These are phyloP conservation scores for Chironex yamaguchii DNA, from an alignment of 30 jellyfish, hydroid and myxozoan genomes.

Conservation along the genomic window DNA sequence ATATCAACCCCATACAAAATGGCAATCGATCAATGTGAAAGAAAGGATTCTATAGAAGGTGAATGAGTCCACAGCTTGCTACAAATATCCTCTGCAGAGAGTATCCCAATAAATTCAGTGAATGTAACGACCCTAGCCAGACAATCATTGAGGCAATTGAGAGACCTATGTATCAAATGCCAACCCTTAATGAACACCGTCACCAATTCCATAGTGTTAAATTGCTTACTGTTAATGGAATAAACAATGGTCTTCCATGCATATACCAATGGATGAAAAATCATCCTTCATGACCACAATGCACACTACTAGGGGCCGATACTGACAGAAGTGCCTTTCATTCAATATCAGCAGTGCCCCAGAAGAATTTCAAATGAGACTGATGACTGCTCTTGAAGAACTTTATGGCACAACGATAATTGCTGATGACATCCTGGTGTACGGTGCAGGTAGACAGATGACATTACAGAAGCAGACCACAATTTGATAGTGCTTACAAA, in stretches of 20 bases:
- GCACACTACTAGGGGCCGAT: background rate
- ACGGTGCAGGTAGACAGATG: constrained; percentile 6
- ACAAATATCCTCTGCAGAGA: constrained; percentile 25
- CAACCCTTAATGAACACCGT: constrained; percentile 14
- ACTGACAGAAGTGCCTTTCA: background rate
- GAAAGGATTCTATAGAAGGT: too few relatives aligned
- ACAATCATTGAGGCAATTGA: constrained; percentile 13
- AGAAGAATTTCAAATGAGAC: background rate
- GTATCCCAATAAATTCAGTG: constrained; percentile 11
- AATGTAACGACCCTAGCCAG: constrained; percentile 23
- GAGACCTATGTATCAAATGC: constrained; percentile 8
- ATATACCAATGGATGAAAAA: background rate
- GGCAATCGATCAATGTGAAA: constrained; percentile 24
- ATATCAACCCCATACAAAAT: background rate
- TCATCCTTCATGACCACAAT: background rate
- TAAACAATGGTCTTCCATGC: background rate
- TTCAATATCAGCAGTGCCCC: background rate
- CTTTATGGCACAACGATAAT: constrained; percentile 23
- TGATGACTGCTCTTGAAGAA: background rate
- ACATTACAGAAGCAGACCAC: constrained; percentile 34
- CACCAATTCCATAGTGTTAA: background rate
- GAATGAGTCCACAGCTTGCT: too few relatives aligned
- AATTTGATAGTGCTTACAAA: constrained; percentile 31
- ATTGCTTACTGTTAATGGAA: background rate
- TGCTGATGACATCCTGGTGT: constrained; percentile 33